phyloP scores from a whole-genome alignment of 2,888 invertebrate genomes.

The Parnassius apollo region DNA sequence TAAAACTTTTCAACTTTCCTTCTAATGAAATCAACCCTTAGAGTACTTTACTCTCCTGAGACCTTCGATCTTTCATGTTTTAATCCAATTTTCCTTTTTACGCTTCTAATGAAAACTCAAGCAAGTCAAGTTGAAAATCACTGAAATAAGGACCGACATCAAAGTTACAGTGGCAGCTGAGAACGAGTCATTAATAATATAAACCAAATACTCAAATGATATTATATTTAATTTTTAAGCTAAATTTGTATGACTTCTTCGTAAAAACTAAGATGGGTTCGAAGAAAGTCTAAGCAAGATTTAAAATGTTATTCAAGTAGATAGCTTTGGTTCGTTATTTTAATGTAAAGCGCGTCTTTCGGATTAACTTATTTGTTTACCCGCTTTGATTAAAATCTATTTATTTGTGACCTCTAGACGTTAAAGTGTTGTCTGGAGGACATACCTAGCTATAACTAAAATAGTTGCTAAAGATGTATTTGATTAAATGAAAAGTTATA shows the following conservation, averaged over 20 bases:
- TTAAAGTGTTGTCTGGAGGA: slow-evolving; percentile 17
- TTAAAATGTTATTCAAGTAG: no score
- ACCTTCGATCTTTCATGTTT: slow-evolving; percentile 1
- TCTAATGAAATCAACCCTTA: background rate
- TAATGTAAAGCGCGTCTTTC: background rate
- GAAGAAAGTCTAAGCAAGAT: no score
- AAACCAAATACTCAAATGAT: no score
- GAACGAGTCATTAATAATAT: no score
- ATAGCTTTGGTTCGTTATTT: no score
- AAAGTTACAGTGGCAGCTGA: background rate
- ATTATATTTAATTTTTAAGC: no score
- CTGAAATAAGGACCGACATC: background rate
- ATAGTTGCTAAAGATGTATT: background rate
- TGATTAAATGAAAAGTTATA: slow-evolving; percentile 8
- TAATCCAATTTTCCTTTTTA: background rate
- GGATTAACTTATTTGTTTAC: slow-evolving; percentile 9
- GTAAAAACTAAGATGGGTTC: no score
- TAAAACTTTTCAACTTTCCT: background rate
- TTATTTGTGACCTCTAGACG: slow-evolving; percentile 19
- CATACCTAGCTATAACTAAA: background rate
- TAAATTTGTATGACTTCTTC: no score
- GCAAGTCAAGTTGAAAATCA: slow-evolving; percentile 56
- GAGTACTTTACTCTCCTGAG: background rate
- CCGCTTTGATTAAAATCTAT: slow-evolving; percentile 9
- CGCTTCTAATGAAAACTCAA: background rate